Evolutionary conservation across 2,888 invertebrate species (phyloP).

Genomic region (Drosophila diplacantha): DNA sequence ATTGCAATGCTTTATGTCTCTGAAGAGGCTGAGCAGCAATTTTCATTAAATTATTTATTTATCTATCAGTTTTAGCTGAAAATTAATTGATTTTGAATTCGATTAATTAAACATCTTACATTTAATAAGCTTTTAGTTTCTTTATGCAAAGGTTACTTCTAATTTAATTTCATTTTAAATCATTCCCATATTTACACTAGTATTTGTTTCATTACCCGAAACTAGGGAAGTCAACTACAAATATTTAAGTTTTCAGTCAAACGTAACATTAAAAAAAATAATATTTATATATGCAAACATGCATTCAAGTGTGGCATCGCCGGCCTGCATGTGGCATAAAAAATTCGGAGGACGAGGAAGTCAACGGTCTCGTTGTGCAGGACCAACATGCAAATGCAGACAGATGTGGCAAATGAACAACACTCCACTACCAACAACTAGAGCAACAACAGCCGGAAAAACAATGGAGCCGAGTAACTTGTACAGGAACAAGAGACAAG

Average conservation of each 20-base stretch:
- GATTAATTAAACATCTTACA: too few relatives aligned
- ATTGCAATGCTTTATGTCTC: constrained; percentile 1
- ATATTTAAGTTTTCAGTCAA: neutral
- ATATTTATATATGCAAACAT: constrained; percentile 10
- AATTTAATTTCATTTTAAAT: neutral
- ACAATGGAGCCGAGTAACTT: constrained; percentile 32
- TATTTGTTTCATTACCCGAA: neutral
- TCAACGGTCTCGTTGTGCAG: constrained; percentile 36
- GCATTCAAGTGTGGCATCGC: neutral
- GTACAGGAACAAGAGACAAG: constrained; percentile 45
- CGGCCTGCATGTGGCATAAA: constrained; percentile 17
- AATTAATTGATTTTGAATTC: neutral
- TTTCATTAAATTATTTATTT: neutral
- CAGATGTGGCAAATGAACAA: constrained; percentile 48
- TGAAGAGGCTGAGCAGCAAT: neutral
- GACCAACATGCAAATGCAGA: constrained; percentile 40
- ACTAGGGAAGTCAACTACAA: neutral
- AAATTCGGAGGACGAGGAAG: constrained; percentile 22
- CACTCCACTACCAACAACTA: constrained; percentile 30
- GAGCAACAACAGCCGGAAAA: constrained; percentile 26
- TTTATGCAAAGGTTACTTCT: neutral
- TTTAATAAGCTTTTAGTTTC: too few relatives aligned
- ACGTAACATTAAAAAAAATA: neutral
- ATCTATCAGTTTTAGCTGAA: neutral
- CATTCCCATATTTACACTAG: neutral